Evolutionary conservation across 2,113 vertebrate genomes (phyloP).

Genomic region (Eudyptes chrysolophus): DNA sequence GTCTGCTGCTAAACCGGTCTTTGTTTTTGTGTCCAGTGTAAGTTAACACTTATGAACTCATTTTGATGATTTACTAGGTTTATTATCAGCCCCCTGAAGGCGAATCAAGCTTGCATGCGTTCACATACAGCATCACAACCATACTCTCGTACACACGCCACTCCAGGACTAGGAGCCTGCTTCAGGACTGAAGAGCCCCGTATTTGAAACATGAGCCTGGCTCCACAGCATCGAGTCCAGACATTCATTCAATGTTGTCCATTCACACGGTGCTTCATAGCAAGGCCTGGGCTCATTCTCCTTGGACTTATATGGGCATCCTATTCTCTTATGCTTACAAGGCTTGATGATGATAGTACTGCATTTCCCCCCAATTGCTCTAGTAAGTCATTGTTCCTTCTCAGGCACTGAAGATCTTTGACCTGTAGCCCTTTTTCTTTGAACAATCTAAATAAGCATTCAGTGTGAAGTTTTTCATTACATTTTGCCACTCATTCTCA

Average conservation of each 20-base stretch:
- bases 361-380: constrained; percentile 79
- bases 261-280: constrained; percentile 91
- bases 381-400: constrained; percentile 79
- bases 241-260: constrained; percentile 89
- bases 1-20: constrained; percentile 88
- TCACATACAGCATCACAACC: constrained; percentile 91
- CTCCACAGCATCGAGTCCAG: constrained; percentile 87
- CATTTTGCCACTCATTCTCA: constrained; percentile 99
- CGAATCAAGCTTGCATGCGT: constrained; percentile 89
- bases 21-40: constrained; percentile 92
- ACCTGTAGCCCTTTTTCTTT: constrained; percentile 88
- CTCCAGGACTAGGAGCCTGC: constrained; percentile 83
- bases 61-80: constrained; percentile 85
- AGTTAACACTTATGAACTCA: constrained; percentile 86
- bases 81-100: constrained; percentile 86
- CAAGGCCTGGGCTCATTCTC: constrained; percentile 87
- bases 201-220: constrained; percentile 85
- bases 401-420: constrained; percentile 88
- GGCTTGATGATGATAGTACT: constrained; percentile 88
- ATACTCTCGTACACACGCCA: constrained; percentile 89
- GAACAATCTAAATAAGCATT: constrained; percentile 94
- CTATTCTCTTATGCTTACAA: constrained; percentile 80
- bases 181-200: constrained; percentile 81
- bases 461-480: constrained; percentile 94
- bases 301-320: constrained; percentile 76